Evolutionary conservation across 2,113 vertebrate species (phyloP).

Genomic region (Nanorana parkeri): DNA sequence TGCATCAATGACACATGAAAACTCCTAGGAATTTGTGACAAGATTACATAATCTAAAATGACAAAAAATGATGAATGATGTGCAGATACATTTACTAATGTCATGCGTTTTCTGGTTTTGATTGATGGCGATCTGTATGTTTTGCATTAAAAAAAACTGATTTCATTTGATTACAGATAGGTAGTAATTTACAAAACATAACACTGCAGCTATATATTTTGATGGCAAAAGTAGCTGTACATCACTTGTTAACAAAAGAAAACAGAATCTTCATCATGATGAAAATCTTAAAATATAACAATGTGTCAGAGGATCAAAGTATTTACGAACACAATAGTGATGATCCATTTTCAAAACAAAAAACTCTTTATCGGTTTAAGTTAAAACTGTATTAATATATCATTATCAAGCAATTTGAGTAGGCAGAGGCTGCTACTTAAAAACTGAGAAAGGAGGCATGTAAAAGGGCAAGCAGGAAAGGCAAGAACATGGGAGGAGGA

Average conservation of each 20-base stretch:
- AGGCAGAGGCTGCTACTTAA: too few relatives aligned
- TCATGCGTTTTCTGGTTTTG: constrained; percentile 34
- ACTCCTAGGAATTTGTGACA: constrained; percentile 41
- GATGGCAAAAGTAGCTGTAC: neutral
- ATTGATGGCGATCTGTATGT: constrained; percentile 40
- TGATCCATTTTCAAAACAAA: too few relatives aligned
- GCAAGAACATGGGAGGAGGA: too few relatives aligned
- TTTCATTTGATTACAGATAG: constrained; percentile 38
- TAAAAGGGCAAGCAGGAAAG: too few relatives aligned
- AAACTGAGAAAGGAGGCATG: too few relatives aligned
- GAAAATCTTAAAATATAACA: too few relatives aligned
- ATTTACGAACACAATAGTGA: too few relatives aligned
- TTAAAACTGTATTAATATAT: too few relatives aligned
- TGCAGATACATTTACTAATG: constrained; percentile 46
- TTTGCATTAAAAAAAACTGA: constrained; percentile 50
- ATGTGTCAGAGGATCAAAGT: too few relatives aligned
- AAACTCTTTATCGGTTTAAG: too few relatives aligned
- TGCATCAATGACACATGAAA: constrained; percentile 43
- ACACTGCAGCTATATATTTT: neutral
- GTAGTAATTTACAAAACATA: constrained; percentile 26
- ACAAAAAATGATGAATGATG: constrained; percentile 54
- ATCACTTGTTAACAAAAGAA: neutral
- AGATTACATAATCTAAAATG: constrained; percentile 53
- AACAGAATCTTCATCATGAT: too few relatives aligned
- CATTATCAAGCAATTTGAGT: too few relatives aligned